phyloP scores from a whole-genome alignment of 2,888 invertebrate species.

The Lasioglossum figueresi region DNA sequence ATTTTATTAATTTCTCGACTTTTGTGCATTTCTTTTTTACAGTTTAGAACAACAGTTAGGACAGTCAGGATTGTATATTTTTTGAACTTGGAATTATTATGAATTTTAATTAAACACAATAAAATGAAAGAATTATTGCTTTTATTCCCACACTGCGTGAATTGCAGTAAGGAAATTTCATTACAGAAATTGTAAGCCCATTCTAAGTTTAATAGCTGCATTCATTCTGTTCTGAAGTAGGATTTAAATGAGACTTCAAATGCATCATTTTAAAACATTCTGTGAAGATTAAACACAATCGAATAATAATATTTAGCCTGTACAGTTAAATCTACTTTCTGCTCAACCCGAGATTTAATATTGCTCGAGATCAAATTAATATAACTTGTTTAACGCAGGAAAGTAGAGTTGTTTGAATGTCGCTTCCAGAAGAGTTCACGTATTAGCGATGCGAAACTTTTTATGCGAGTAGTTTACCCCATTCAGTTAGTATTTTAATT shows the following conservation, averaged over 20 bases:
- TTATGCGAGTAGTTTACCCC: neutral
- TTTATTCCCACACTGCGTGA: neutral
- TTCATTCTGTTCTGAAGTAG: neutral
- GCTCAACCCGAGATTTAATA: neutral
- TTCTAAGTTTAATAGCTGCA: neutral
- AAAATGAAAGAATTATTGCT: neutral
- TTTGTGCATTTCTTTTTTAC: neutral
- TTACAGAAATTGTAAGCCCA: neutral
- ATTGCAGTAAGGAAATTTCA: neutral
- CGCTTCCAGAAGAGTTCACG: neutral
- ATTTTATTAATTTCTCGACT: too few relatives aligned
- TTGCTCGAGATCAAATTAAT: neutral
- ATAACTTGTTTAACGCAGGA: neutral
- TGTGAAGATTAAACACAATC: neutral
- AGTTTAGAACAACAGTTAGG: too few relatives aligned
- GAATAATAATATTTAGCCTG: neutral
- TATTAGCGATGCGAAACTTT: conserved; percentile 3
- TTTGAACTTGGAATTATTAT: neutral
- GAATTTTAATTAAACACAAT: neutral
- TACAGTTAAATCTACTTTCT: neutral
- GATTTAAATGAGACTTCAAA: neutral
- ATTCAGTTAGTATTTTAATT: neutral
- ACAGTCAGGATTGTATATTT: neutral
- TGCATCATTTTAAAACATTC: neutral
- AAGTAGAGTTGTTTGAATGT: neutral